Base-by-base conservation (phyloP, 2,888 invertebrate species). In the Trichacis sp. region DNA sequence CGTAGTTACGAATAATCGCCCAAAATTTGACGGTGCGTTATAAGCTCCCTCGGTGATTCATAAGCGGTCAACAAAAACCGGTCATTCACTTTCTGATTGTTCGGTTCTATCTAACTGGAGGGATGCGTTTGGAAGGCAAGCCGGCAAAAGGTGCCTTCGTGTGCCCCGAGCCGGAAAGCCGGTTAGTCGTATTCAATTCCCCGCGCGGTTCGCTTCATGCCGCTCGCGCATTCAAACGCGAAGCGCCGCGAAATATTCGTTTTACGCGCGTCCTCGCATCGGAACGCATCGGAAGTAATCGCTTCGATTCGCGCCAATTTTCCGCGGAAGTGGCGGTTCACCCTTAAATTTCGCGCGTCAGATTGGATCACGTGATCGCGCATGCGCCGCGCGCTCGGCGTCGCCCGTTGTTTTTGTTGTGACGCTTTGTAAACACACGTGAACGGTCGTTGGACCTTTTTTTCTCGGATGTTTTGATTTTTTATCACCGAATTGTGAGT, bases 101-200 rank as follows among this genome's bases (percentile, higher is more conserved):
- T 61, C 52, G 47, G 53, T 17, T 56, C 50, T 38, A 56, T 56
- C 42, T 64, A 59, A 53, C 56, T 49, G 59, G 62, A 53, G 57
- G 53, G 62, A 57, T 64, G 52, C 61, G 62, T 64, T 68, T 60
- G 60, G 58, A 64, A 52, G 58, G 42, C 61, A 24, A 59, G 54
- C 53, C 40, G 29, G 64, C 45, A 49, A 65, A 60, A 63, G 36
- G 57, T 46, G 47, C 43, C 30, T 33, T 24, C 53, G 69, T 76
- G 77, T 69, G 73, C 73, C 73, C 67, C 71, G 76, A 75, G 72
- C 76, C 76, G 75, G 73, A 80, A 78, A 77, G 78, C 80, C 80
- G 80, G 80, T 80, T 79, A 81, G 81, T 81, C 73, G 77, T 73
- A 77, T 75, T 73, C 73, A 72, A 78, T 75, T 77, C 74, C 71